Conservation (phyloP, 2,113 vertebrate genomes). For the Ellobius talpinus region DNA sequence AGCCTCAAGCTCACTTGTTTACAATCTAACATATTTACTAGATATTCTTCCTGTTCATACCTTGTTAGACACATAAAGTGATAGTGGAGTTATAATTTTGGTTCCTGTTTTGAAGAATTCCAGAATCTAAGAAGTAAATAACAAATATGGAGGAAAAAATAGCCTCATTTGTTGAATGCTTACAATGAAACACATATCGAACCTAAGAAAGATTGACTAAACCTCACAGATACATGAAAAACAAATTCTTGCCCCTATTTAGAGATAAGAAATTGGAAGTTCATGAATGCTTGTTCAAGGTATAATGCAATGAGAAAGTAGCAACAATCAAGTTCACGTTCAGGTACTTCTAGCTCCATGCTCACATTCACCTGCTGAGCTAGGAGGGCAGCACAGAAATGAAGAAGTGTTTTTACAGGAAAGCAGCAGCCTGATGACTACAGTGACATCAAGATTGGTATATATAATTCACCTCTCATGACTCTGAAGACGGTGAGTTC, state of each 20-base stretch:
- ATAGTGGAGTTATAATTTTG: not conserved
- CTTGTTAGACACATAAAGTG: not conserved
- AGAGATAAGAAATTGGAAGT: not conserved
- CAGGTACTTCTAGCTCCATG: not conserved
- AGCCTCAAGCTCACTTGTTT: not conserved
- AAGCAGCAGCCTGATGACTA: not conserved
- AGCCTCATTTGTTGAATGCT: not conserved
- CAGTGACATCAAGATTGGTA: not conserved
- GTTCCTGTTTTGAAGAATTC: not conserved
- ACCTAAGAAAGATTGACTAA: not conserved
- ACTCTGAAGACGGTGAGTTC: not conserved
- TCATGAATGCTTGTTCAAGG: not conserved
- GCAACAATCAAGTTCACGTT: not conserved
- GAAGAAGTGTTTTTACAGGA: not conserved
- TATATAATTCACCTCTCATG: not conserved
- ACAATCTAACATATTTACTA: not conserved
- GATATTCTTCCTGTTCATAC: not conserved
- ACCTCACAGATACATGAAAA: not conserved
- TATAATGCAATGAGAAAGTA: not conserved
- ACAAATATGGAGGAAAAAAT: not conserved
- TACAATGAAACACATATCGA: not conserved
- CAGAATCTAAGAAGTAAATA: not conserved
- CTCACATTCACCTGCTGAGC: not conserved
- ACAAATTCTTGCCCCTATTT: not conserved
- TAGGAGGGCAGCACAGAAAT: not conserved